Conservation (phyloP, 2,797 vertebrate genomes). For the Champsocephalus esox region DNA sequence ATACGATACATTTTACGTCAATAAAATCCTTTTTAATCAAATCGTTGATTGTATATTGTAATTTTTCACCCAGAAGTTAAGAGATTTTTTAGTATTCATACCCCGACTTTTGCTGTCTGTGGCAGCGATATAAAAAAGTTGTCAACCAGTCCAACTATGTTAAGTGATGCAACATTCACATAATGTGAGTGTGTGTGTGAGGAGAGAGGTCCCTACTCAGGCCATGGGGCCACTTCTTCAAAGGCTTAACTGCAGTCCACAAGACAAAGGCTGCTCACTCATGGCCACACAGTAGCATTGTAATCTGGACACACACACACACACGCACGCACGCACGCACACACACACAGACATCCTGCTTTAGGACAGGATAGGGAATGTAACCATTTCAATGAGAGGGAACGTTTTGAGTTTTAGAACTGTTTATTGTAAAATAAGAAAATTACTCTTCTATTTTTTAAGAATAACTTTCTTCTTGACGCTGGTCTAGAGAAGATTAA, state of each 20-base stretch:
- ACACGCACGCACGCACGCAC: not conserved
- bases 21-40: no score
- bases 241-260: constrained; percentile 26
- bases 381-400: not conserved
- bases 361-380: not conserved
- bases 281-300: constrained; percentile 5
- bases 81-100: not conserved
- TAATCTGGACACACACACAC: not conserved
- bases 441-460: not conserved
- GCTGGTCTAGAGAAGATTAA: no score
- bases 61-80: not conserved
- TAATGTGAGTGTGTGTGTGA: constrained; percentile 2
- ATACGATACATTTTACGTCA: no score
- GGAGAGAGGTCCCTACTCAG: constrained; percentile 24
- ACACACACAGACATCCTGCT: constrained; percentile 2
- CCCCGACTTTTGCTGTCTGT: constrained; percentile 12
- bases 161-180: constrained; percentile 33
- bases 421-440: not conserved
- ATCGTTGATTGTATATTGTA: no score
- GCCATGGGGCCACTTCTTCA: constrained; percentile 42
- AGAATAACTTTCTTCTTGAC: no score
- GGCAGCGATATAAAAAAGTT: not conserved
- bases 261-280: constrained; percentile 48
- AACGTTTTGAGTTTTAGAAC: not conserved
- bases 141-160: constrained; percentile 9